Conservation (phyloP, 2,888 invertebrate species). For the Lutraria lutraria region DNA sequence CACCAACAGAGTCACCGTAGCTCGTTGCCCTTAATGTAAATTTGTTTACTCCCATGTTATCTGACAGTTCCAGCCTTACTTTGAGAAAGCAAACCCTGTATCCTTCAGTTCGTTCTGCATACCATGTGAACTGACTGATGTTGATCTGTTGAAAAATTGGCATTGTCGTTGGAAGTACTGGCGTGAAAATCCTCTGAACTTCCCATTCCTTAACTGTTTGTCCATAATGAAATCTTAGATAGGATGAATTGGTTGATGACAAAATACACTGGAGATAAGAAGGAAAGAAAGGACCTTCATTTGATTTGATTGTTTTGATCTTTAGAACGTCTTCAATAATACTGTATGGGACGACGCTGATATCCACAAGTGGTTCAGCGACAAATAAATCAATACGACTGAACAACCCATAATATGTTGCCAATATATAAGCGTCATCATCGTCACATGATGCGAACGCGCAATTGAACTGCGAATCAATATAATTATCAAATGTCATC, state of each 20-base stretch:
- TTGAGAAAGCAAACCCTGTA: not conserved
- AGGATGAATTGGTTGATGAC: not conserved
- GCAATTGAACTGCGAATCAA: not conserved
- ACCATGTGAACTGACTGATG: not conserved
- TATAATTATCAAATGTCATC: not conserved
- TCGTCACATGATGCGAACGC: not conserved
- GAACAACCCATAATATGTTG: not conserved
- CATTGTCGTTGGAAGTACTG: not conserved
- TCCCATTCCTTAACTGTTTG: not conserved
- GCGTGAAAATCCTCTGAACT: not conserved
- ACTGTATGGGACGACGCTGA: not conserved
- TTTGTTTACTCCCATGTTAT: not conserved
- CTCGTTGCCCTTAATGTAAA: not conserved
- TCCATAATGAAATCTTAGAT: not conserved
- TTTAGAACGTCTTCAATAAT: not conserved
- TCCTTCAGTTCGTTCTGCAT: not conserved
- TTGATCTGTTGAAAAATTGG: not conserved
- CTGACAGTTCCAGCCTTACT: not conserved
- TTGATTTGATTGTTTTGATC: not conserved
- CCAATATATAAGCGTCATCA: not conserved
- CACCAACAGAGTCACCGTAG: not conserved
- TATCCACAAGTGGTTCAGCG: not conserved
- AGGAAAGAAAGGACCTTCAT: not conserved
- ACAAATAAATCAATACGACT: not conserved
- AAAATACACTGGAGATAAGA: not conserved